Evolutionary conservation across 2,888 invertebrate species (phyloP).

Genomic region (Ophioninae sp.): DNA sequence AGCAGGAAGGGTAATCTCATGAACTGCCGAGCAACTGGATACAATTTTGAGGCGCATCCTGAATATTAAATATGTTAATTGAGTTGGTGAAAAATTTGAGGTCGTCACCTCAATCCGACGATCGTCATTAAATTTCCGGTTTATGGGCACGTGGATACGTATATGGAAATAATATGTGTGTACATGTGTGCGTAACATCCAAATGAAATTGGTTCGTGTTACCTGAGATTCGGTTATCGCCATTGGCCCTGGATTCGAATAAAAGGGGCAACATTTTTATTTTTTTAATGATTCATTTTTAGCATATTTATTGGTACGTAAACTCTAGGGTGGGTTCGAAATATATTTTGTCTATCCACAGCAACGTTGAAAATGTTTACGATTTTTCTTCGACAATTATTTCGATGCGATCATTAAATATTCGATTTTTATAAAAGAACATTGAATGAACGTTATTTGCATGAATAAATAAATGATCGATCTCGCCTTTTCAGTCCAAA

Average conservation of each 20-base stretch:
- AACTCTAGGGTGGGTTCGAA: too few relatives aligned
- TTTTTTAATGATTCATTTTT: background rate
- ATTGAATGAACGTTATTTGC: too few relatives aligned
- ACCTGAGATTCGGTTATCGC: constrained; percentile 33
- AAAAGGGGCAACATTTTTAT: background rate
- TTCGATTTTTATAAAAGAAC: too few relatives aligned
- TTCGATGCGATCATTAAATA: too few relatives aligned
- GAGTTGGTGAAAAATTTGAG: constrained; percentile 56
- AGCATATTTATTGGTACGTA: too few relatives aligned
- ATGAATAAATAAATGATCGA: too few relatives aligned
- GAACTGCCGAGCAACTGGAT: background rate
- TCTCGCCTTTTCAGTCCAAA: too few relatives aligned
- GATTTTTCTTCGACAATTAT: too few relatives aligned
- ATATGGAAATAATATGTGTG: background rate
- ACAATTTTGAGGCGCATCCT: constrained; percentile 35
- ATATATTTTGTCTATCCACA: too few relatives aligned
- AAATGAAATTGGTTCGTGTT: constrained; percentile 45
- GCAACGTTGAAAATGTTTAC: too few relatives aligned
- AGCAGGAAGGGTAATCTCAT: background rate
- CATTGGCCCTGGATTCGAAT: constrained; percentile 4
- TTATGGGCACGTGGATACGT: background rate
- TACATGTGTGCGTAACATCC: background rate
- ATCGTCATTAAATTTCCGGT: constrained; percentile 28
- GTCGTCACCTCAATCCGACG: constrained; percentile 44
- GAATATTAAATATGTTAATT: constrained; percentile 50